Percentiles rank a stretch among this genome's conserved stretches.
Conservation (phyloP, 2,113 vertebrate species). For the Erythrocebus patas region DNA sequence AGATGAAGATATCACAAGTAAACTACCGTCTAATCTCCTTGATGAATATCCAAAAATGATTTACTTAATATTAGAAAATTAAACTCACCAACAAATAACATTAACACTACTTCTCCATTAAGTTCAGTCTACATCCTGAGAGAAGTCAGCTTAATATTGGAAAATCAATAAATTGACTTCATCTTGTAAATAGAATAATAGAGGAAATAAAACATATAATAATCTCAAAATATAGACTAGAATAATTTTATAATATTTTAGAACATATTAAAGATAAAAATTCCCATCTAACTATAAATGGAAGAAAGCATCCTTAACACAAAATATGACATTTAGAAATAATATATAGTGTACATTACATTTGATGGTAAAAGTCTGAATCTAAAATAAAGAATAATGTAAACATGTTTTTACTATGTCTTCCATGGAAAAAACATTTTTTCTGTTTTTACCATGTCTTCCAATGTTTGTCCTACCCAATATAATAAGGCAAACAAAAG, state of each 20-base stretch:
- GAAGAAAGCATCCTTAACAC: neutral
- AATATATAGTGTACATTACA: neutral
- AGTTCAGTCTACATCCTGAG: neutral
- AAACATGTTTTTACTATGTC: too few relatives aligned
- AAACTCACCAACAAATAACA: neutral
- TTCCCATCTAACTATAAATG: neutral
- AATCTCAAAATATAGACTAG: neutral
- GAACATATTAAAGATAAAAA: neutral
- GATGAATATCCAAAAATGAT: neutral
- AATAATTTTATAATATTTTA: neutral
- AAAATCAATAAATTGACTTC: neutral
- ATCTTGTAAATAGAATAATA: neutral
- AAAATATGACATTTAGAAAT: neutral
- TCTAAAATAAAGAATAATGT: too few relatives aligned
- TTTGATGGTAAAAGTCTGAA: too few relatives aligned
- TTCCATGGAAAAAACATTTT: too few relatives aligned
- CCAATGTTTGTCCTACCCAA: neutral
- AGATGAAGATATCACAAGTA: neutral
- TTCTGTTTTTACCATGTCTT: neutral
- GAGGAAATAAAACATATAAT: neutral
- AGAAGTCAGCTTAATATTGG: neutral
- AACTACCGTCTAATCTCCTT: neutral
- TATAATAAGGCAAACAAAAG: neutral
- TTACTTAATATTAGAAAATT: neutral
- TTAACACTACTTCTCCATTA: neutral